Evolutionary conservation across 2,888 invertebrate species (phyloP).

Genomic region (Sisyra terminalis): DNA sequence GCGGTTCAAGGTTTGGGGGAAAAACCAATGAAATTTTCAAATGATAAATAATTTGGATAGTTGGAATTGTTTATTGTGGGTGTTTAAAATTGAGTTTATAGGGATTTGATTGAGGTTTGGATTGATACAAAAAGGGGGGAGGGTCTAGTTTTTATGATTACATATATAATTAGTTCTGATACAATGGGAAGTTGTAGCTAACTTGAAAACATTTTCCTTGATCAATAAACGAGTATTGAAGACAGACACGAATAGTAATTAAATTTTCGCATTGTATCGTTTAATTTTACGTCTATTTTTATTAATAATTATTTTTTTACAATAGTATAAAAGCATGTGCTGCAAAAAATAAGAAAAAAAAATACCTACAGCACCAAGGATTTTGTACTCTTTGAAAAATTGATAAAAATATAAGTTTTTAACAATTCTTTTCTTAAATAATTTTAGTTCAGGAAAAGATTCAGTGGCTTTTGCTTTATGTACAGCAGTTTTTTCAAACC

Average conservation of each 20-base stretch:
- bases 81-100: too few species aligned
- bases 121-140: too few species aligned
- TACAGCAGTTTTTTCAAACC: too few species aligned
- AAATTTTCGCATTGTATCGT: background rate
- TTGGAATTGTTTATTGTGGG: too few species aligned
- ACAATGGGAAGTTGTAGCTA: too few species aligned
- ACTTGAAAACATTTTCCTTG: too few species aligned
- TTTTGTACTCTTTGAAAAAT: conserved; percentile 10
- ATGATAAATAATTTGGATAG: too few species aligned
- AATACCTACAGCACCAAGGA: conserved; percentile 11
- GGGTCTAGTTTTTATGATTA: too few species aligned
- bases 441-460: too few species aligned
- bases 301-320: conserved; percentile 2
- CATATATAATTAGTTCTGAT: too few species aligned
- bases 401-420: conserved; percentile 9
- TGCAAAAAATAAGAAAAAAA: conserved; percentile 3
- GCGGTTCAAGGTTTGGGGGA: background rate
- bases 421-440: conserved; percentile 7
- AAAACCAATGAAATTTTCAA: background rate
- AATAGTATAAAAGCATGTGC: background rate
- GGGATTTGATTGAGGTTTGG: too few species aligned
- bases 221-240: background rate
- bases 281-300: conserved; percentile 1
- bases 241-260: background rate
- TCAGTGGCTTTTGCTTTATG: too few species aligned